These are phyloP conservation scores for Mycetomoellerius zeteki DNA, from an alignment of 1,140 invertebrate species.

Conservation along the genomic window DNA sequence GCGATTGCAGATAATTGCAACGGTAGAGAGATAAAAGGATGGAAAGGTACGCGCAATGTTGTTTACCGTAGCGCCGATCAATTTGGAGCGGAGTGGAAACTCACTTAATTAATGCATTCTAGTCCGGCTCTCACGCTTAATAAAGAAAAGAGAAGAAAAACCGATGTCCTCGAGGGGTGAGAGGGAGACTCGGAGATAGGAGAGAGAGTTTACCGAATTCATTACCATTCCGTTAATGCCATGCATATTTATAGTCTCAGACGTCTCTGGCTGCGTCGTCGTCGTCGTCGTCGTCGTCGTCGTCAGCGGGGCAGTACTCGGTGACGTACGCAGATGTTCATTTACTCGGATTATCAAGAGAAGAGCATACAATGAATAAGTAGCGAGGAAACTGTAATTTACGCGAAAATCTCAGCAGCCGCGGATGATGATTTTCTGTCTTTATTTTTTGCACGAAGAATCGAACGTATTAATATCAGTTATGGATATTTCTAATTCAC, in stretches of 20 bases:
- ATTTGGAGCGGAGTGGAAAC: conserved; percentile 52
- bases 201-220: conserved; percentile 78
- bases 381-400: conserved; percentile 74
- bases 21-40: neutral
- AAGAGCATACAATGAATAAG: conserved; percentile 52
- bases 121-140: conserved; percentile 51
- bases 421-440: neutral
- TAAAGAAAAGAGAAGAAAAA: conserved; percentile 61
- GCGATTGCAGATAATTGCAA: conserved; percentile 51
- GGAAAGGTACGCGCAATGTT: conserved; percentile 20
- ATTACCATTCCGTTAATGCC: conserved; percentile 77
- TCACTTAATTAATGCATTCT: conserved; percentile 65
- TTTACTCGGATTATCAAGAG: conserved; percentile 60
- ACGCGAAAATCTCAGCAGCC: conserved; percentile 60
- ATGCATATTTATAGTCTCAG: conserved; percentile 80
- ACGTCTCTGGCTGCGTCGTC: conserved; percentile 66
- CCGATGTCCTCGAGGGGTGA: conserved; percentile 41
- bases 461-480: neutral
- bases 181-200: conserved; percentile 46
- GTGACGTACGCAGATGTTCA: conserved; percentile 58
- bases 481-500: neutral
- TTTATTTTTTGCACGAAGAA: neutral
- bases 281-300: conserved; percentile 20
- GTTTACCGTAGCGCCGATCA: conserved; percentile 59
- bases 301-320: conserved; percentile 23